A percentile compares a stretch with the other conserved stretches of the same genome.
Evolutionary conservation across 2,113 vertebrate species (phyloP).

Genomic region (Coryphaenoides rupestris): DNA sequence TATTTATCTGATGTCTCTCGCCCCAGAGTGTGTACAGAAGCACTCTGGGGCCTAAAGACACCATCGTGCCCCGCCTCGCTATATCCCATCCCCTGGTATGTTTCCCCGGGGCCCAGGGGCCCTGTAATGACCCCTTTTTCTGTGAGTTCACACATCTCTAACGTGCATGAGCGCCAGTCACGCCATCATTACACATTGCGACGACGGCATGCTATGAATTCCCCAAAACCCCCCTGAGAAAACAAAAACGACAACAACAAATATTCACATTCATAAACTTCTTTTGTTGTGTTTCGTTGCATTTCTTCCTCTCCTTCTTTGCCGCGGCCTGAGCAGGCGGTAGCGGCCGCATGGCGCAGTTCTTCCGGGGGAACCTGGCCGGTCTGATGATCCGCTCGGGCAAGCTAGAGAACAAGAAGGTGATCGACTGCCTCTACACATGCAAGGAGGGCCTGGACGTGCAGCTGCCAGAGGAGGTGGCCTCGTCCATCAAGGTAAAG

Average conservation of each 20-base stretch:
- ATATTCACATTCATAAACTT: background rate
- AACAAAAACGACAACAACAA: background rate
- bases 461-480: constrained; percentile 77
- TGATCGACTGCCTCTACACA: constrained; percentile 96
- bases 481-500: constrained; percentile 86
- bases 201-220: constrained; percentile 59
- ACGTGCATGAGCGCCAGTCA: constrained; percentile 81
- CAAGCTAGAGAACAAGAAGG: constrained; percentile 92
- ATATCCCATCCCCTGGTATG: too few relatives aligned
- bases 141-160: constrained; percentile 69
- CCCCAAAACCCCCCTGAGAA: constrained; percentile 15
- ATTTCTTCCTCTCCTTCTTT: too few relatives aligned
- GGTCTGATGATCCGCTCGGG: constrained; percentile 91
- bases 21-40: constrained; percentile 17
- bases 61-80: constrained; percentile 35
- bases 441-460: constrained; percentile 96
- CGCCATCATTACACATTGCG: constrained; percentile 34
- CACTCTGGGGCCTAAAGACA: constrained; percentile 76
- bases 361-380: constrained; percentile 90
- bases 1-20: too few relatives aligned
- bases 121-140: too few relatives aligned
- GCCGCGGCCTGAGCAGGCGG: constrained; percentile 70
- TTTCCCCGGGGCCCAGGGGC: too few relatives aligned
- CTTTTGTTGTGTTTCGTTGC: background rate
- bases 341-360: constrained; percentile 87